A percentile compares a stretch with the other conserved stretches of the same genome.
Conservation (phyloP, 2,797 vertebrate genomes). For the Schizopygopsis pylzovi region DNA sequence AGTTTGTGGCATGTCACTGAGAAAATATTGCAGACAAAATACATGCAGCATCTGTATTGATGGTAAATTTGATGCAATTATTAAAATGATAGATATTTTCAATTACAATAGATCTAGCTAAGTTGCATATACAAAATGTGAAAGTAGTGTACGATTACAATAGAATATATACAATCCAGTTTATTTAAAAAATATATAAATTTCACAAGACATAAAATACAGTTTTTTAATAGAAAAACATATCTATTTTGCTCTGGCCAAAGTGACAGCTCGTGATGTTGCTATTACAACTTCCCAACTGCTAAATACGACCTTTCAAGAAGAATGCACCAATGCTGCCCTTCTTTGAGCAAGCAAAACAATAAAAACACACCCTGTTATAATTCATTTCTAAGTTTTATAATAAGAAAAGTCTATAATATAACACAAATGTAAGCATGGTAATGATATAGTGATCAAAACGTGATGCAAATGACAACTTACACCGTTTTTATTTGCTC, state of each 20-base stretch:
- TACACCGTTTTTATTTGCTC: not conserved
- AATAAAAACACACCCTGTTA: not conserved
- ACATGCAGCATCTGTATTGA: not conserved
- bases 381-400: not conserved
- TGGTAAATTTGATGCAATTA: not conserved
- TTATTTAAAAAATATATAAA: not conserved
- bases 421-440: not conserved
- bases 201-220: too few species aligned
- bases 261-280: too few species aligned
- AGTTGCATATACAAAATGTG: not conserved
- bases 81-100: not conserved
- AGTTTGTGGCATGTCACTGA: not conserved
- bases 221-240: too few species aligned
- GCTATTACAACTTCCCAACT: not conserved
- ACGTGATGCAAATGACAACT: not conserved
- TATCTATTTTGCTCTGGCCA: too few species aligned
- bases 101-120: not conserved
- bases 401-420: not conserved
- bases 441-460: not conserved
- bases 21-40: not conserved
- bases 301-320: not conserved
- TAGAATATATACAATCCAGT: not conserved
- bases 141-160: not conserved
- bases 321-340: not conserved
- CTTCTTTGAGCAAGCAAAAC: not conserved